Evolutionary conservation across 2,888 invertebrate genomes (phyloP).

Genomic region (Sinodicranocentrus sp.): DNA sequence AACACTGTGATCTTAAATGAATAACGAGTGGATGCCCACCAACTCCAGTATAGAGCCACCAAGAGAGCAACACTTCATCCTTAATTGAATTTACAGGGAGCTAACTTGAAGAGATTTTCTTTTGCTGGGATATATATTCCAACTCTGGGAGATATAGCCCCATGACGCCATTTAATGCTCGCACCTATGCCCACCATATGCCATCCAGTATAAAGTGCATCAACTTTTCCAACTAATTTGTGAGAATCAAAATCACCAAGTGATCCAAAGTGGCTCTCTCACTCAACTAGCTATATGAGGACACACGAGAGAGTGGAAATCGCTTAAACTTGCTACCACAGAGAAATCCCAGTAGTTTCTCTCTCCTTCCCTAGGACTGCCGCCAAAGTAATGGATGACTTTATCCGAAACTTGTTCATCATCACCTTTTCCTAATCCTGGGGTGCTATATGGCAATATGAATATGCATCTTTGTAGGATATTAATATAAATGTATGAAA

Average conservation of each 20-base stretch:
- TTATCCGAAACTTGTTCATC: not conserved
- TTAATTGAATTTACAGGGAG: conserved; percentile 41
- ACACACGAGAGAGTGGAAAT: not conserved
- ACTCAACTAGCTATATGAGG: too few relatives aligned
- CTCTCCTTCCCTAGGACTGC: not conserved
- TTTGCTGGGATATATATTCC: not conserved
- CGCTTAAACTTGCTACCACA: not conserved
- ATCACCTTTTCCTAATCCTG: too few relatives aligned
- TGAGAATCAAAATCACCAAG: conserved; percentile 24
- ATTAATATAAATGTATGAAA: too few relatives aligned
- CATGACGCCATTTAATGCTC: not conserved
- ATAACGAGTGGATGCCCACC: not conserved
- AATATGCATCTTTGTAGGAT: too few relatives aligned
- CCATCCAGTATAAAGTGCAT: conserved; percentile 3
- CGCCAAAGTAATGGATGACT: not conserved
- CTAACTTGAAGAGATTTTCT: conserved; percentile 10
- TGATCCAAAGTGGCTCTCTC: conserved; percentile 7
- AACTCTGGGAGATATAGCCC: not conserved
- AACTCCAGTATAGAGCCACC: conserved; percentile 9
- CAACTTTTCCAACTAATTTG: conserved; percentile 21
- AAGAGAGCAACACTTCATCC: conserved; percentile 32
- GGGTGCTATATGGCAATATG: too few relatives aligned
- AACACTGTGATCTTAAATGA: conserved; percentile 4
- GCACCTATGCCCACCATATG: not conserved
- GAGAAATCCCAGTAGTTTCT: too few relatives aligned